These are phyloP conservation scores for Smithornis capensis DNA, from an alignment of 2,113 vertebrate species.

Conservation along the genomic window DNA sequence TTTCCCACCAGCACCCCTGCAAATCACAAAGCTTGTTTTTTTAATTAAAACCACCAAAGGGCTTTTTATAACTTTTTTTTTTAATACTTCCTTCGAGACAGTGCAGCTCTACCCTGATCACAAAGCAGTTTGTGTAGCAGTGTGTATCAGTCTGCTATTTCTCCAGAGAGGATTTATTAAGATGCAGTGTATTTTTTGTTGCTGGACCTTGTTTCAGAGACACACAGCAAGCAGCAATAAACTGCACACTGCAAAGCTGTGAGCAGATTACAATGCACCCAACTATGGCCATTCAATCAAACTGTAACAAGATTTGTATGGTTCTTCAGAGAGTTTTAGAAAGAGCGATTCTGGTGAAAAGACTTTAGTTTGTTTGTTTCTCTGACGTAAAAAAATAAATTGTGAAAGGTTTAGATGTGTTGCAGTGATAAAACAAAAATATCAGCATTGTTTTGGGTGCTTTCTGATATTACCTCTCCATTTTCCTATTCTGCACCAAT, in stretches of 20 bases:
- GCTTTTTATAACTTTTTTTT: background rate
- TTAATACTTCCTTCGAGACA: background rate
- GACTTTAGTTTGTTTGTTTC: background rate
- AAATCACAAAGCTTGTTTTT: background rate
- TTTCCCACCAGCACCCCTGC: background rate
- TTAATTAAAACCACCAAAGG: background rate
- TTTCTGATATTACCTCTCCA: constrained; percentile 22
- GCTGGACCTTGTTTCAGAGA: background rate
- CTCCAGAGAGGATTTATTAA: constrained; percentile 13
- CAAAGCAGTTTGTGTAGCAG: background rate
- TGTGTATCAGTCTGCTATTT: background rate
- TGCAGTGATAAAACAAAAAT: background rate
- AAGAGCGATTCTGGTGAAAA: background rate
- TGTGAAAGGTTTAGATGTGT: background rate
- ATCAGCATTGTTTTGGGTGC: background rate
- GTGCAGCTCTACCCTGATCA: background rate
- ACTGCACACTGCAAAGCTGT: background rate
- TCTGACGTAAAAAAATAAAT: background rate
- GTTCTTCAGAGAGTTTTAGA: background rate
- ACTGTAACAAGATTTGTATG: background rate
- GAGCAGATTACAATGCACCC: background rate
- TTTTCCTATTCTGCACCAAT: constrained; percentile 29
- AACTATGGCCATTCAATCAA: constrained; percentile 39
- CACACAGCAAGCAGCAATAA: background rate
- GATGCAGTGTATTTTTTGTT: background rate